phyloP scores from a whole-genome alignment of 2,888 invertebrate genomes.

The Cerceris ruficornis region DNA sequence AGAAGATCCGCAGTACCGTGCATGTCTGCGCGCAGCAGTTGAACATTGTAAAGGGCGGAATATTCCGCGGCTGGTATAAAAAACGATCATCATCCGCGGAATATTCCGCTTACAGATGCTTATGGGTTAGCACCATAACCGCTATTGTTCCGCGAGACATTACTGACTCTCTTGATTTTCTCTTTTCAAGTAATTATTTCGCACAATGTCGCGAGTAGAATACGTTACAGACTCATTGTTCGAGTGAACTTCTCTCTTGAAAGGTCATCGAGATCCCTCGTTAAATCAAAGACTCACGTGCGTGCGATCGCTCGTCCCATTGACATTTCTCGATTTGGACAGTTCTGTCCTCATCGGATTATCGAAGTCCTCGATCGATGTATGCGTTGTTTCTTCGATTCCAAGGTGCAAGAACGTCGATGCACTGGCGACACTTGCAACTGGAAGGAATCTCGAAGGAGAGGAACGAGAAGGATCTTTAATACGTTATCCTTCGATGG shows the following conservation, averaged over 20 bases:
- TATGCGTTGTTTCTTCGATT: slow-evolving; percentile 42
- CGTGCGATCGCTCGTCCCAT: background rate
- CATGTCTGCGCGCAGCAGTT: no score
- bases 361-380: slow-evolving; percentile 34
- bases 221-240: slow-evolving; percentile 39
- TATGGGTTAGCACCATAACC: no score
- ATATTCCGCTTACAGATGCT: no score
- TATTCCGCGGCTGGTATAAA: no score
- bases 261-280: slow-evolving; percentile 52
- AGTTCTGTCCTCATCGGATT: slow-evolving; percentile 41
- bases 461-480: slow-evolving; percentile 49
- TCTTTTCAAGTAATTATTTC: slow-evolving; percentile 5
- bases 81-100: no score
- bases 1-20: no score
- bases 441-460: slow-evolving; percentile 33
- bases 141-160: background rate
- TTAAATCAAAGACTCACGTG: slow-evolving; percentile 6
- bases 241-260: slow-evolving; percentile 31
- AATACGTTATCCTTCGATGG: slow-evolving; percentile 18
- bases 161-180: background rate
- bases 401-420: slow-evolving; percentile 30
- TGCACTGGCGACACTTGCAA: slow-evolving; percentile 14
- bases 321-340: slow-evolving; percentile 56
- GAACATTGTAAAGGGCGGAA: no score
- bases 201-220: background rate